phyloP scores from a whole-genome alignment of 1,140 invertebrate species.

The Tetraneura akinire region DNA sequence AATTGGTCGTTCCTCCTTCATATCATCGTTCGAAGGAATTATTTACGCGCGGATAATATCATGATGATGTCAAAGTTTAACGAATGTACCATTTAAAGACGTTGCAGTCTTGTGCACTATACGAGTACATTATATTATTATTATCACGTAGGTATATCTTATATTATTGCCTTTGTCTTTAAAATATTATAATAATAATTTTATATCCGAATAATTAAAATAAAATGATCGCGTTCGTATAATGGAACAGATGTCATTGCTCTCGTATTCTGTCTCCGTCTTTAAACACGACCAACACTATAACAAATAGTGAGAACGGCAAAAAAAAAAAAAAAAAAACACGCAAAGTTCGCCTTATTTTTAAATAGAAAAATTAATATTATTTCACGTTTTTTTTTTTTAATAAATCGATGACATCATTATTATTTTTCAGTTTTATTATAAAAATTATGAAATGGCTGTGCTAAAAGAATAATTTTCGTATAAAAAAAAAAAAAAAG shows the following conservation, averaged over 20 bases:
- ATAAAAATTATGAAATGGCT: too few species aligned
- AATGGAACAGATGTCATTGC: conserved; percentile 12
- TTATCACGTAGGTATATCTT: too few species aligned
- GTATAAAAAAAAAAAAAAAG: too few species aligned
- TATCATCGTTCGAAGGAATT: too few species aligned
- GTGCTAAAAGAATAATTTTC: too few species aligned
- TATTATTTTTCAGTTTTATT: not conserved
- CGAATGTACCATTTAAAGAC: too few species aligned
- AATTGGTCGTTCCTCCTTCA: too few species aligned
- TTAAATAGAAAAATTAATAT: not conserved
- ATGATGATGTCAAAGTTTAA: too few species aligned
- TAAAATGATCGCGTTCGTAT: not conserved
- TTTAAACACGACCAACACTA: not conserved
- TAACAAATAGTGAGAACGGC: not conserved
- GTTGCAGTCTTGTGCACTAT: too few species aligned
- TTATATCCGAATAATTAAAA: not conserved
- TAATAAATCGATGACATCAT: conserved; percentile 9
- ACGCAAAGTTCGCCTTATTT: conserved; percentile 10
- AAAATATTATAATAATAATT: not conserved
- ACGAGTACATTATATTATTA: too few species aligned
- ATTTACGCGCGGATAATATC: too few species aligned
- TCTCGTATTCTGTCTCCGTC: not conserved
- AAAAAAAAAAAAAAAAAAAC: not conserved
- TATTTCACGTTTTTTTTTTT: conserved; percentile 26
- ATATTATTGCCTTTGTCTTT: too few species aligned